These are phyloP conservation scores for Ploceus nigricollis DNA, from an alignment of 2,113 vertebrate genomes.

Conservation along the genomic window DNA sequence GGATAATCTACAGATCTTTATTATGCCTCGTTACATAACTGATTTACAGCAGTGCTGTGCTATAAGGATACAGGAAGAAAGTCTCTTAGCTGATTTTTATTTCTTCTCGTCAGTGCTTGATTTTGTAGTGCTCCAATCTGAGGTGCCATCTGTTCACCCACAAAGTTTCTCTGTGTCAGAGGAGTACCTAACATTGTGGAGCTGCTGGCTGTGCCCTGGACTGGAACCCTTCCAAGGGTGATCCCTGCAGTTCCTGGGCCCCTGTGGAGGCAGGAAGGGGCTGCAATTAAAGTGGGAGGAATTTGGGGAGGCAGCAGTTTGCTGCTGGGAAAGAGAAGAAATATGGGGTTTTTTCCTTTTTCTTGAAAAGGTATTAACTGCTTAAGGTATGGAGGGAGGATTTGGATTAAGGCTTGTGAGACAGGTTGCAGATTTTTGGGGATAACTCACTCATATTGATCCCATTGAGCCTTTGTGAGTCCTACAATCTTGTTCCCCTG, in stretches of 20 bases:
- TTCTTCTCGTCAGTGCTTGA: background rate
- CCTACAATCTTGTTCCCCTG: background rate
- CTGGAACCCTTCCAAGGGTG: background rate
- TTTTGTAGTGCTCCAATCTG: conserved; percentile 18
- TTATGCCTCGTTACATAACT: background rate
- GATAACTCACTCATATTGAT: background rate
- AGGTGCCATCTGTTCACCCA: conserved; percentile 49
- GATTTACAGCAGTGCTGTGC: background rate
- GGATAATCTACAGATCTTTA: background rate
- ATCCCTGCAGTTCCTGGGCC: background rate
- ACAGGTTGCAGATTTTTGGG: background rate
- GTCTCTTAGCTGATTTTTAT: conserved; percentile 32
- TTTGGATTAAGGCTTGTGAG: background rate
- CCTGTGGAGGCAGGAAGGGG: background rate
- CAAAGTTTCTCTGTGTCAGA: background rate
- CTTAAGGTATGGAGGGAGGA: background rate
- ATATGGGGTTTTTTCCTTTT: rapidly evolving
- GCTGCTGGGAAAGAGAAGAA: background rate
- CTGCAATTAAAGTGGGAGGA: background rate
- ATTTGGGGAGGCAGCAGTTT: background rate
- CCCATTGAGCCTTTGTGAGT: background rate
- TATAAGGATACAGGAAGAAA: background rate
- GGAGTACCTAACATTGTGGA: background rate
- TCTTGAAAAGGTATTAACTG: background rate
- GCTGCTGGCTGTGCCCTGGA: background rate